phyloP scores from a whole-genome alignment of 2,888 invertebrate species.

The Drosophila multiciliata region DNA sequence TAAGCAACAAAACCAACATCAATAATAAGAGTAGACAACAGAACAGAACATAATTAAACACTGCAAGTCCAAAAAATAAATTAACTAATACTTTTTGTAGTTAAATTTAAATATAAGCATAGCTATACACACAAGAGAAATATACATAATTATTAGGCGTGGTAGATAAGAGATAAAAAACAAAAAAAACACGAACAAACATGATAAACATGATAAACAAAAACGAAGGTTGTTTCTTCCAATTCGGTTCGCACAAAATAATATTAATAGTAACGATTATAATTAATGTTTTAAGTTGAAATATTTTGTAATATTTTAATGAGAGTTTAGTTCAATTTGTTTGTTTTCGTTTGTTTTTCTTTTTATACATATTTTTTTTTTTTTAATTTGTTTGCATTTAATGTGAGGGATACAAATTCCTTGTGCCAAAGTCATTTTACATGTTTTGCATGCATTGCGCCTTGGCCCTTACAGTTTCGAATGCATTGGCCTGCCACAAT shows the following conservation, averaged over 20 bases:
- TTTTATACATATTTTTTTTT: constrained; percentile 21
- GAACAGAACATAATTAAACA: constrained; percentile 27
- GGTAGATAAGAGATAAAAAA: constrained; percentile 26
- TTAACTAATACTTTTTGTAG: constrained; percentile 70
- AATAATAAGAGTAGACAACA: constrained; percentile 32
- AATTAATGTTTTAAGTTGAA: constrained; percentile 24
- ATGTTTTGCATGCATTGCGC: constrained; percentile 55
- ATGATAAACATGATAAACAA: constrained; percentile 23
- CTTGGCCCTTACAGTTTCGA: constrained; percentile 32
- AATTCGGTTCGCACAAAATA: constrained; percentile 43
- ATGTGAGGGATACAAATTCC: constrained; percentile 21
- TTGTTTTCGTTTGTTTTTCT: constrained; percentile 68
- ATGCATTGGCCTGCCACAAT: constrained; percentile 10
- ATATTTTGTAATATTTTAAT: constrained; percentile 28
- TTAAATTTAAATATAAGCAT: constrained; percentile 68
- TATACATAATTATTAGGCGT: constrained; percentile 45
- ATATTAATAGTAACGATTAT: constrained; percentile 4
- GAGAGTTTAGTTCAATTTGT: constrained; percentile 69
- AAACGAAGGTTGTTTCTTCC: constrained; percentile 57
- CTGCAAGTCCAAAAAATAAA: constrained; percentile 74
- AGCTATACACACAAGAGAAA: constrained; percentile 48
- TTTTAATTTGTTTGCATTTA: constrained; percentile 32
- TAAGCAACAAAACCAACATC: constrained; percentile 40
- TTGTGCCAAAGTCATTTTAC: constrained; percentile 51
- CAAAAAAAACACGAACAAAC: constrained; percentile 25